Evolutionary conservation across 2,888 invertebrate species (phyloP), one percentile per base, ranked within the genome.

Genomic region (Pterostichus niger): DNA sequence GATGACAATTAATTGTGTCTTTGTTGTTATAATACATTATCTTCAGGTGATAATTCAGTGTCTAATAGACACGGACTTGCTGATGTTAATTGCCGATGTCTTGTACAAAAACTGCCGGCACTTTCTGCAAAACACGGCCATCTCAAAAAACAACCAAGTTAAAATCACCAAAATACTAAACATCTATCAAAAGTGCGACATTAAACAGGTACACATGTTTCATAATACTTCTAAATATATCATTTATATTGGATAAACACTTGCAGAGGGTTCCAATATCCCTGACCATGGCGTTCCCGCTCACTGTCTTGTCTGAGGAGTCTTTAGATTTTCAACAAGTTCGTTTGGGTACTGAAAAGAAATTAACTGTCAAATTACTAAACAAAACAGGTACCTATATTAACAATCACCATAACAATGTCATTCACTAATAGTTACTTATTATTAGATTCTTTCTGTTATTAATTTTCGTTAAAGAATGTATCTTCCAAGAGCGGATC

Each of bases 371-470:
- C 9, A 75, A 49, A 52, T 6, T 75, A 17, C 13, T 10, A 2
- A 75, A 75, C 33, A 24, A 49, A 75, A 75, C 75, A 75, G n/a
- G 75, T 75, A n/a, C n/a, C n/a, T n/a, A 64, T 64, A 64, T 10
- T 64, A n/a, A 68, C 40, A 40, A 68, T 40, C 24, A 24, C n/a
- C n/a, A n/a, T n/a, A n/a, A n/a, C n/a, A n/a, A n/a, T n/a, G n/a
- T n/a, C n/a, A n/a, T n/a, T n/a, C n/a, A n/a, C n/a, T n/a, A n/a
- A n/a, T n/a, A n/a, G n/a, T n/a, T n/a, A n/a, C n/a, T n/a, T n/a
- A n/a, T n/a, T n/a, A n/a, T n/a, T n/a, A n/a, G n/a, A n/a, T n/a
- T n/a, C n/a, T n/a, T n/a, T n/a, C n/a, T n/a, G n/a, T n/a, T n/a
- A n/a, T n/a, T n/a, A n/a, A n/a, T n/a, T n/a, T n/a, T n/a, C n/a